A percentile compares a stretch with the other conserved stretches of the same genome.
phyloP scores from a whole-genome alignment of 2,797 vertebrate species.

The Pteronotus mesoamericanus region DNA sequence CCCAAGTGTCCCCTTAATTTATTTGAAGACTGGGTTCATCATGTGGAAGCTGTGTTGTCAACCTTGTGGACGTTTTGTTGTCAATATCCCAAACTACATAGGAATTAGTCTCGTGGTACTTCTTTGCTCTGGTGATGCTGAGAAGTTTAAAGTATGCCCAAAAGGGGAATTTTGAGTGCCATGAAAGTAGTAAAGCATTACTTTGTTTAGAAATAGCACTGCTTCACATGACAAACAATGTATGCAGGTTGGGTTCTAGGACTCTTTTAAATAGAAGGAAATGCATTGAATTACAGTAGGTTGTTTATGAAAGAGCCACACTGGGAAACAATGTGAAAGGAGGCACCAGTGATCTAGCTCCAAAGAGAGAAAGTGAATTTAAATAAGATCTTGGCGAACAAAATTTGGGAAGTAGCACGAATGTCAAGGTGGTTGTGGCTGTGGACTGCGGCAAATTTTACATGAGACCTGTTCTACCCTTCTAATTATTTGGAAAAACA shows the following conservation, averaged over 20 bases:
- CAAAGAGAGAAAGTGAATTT: neutral
- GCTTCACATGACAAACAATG: neutral
- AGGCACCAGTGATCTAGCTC: neutral
- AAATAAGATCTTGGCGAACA: neutral
- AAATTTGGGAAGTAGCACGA: neutral
- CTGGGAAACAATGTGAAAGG: neutral
- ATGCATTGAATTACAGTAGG: neutral
- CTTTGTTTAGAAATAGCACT: neutral
- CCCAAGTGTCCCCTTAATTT: neutral
- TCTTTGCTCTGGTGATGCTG: neutral
- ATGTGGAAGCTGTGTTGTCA: neutral
- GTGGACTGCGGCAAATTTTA: neutral
- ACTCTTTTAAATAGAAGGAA: neutral
- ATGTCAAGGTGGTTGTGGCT: neutral
- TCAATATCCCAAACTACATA: neutral
- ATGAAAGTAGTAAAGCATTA: neutral
- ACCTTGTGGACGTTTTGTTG: neutral
- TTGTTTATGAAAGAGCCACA: neutral
- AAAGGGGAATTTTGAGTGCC: neutral
- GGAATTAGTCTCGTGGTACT: neutral
- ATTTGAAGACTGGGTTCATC: neutral
- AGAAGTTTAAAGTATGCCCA: conserved; percentile 14
- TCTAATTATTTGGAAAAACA: neutral
- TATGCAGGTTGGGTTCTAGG: neutral
- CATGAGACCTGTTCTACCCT: neutral